Conservation (phyloP, 2,888 invertebrate species). For the Lasioglossum zephyrum region DNA sequence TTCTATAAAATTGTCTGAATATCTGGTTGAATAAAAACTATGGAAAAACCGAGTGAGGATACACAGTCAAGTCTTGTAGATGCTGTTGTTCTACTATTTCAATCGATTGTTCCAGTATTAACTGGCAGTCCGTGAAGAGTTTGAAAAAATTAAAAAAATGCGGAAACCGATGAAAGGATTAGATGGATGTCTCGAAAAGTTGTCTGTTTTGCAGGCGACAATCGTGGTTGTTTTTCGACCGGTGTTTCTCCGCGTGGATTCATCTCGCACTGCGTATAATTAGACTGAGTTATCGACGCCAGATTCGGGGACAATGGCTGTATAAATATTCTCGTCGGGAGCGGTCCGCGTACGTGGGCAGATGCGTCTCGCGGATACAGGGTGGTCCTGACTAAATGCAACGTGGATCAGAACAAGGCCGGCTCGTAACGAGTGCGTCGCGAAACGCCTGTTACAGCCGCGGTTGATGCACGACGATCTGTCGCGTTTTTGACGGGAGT, state of each 20-base stretch:
- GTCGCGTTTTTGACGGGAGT: constrained; percentile 74
- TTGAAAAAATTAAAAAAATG: not conserved
- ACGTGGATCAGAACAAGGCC: constrained; percentile 74
- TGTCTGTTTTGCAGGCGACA: not conserved
- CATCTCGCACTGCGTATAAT: constrained; percentile 71
- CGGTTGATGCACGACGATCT: constrained; percentile 76
- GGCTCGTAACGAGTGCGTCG: constrained; percentile 76
- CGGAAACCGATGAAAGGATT: not conserved
- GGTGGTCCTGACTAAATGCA: constrained; percentile 75
- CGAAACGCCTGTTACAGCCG: constrained; percentile 73
- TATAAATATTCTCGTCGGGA: constrained; percentile 78
- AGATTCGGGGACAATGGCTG: constrained; percentile 80
- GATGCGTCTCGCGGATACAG: constrained; percentile 66
- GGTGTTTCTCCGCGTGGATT: constrained; percentile 32
- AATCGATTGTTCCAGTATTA: too few relatives aligned
- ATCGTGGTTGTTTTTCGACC: not conserved
- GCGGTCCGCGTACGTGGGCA: constrained; percentile 76
- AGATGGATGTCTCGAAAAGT: not conserved
- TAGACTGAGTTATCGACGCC: constrained; percentile 79
- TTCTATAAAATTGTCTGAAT: not conserved
- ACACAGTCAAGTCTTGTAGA: too few relatives aligned
- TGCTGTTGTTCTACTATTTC: too few relatives aligned
- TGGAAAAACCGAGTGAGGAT: not conserved
- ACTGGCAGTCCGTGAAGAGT: not conserved
- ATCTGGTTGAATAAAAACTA: not conserved